Percentiles rank a stretch among this genome's conserved stretches.
Conservation (phyloP, 2,113 vertebrate species). For the Hippocampus comes region DNA sequence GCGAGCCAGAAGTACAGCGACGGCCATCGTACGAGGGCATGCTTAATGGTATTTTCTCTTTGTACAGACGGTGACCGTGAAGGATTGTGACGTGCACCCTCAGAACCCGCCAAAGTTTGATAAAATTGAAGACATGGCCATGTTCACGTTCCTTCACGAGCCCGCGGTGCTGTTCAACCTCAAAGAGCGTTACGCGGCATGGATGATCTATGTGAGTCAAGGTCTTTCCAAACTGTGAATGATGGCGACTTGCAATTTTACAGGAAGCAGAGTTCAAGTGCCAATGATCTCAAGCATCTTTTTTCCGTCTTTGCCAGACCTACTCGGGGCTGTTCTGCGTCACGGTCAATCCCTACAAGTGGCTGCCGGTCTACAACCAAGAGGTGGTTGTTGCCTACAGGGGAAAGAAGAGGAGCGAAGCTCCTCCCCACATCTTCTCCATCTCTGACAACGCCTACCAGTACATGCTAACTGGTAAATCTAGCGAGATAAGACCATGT, state of each 20-base stretch:
- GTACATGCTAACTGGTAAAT: constrained; percentile 84
- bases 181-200: constrained; percentile 84
- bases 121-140: constrained; percentile 91
- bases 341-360: constrained; percentile 89
- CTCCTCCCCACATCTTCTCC: constrained; percentile 92
- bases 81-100: constrained; percentile 77
- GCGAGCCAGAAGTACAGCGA: background rate
- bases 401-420: constrained; percentile 88
- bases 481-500: background rate
- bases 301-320: constrained; percentile 34
- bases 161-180: constrained; percentile 85
- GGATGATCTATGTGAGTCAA: constrained; percentile 80
- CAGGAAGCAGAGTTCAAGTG: background rate
- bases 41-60: background rate
- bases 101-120: constrained; percentile 89
- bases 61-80: constrained; percentile 73
- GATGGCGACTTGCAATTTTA: background rate
- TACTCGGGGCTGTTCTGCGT: constrained; percentile 83
- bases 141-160: constrained; percentile 89
- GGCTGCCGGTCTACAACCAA: constrained; percentile 85
- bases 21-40: background rate
- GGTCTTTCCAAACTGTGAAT: background rate
- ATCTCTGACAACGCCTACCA: constrained; percentile 91
- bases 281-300: constrained; percentile 21
- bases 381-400: constrained; percentile 84